Base-by-base conservation (phyloP, 2,888 invertebrate species). In the Camptogramma bilineatum region DNA sequence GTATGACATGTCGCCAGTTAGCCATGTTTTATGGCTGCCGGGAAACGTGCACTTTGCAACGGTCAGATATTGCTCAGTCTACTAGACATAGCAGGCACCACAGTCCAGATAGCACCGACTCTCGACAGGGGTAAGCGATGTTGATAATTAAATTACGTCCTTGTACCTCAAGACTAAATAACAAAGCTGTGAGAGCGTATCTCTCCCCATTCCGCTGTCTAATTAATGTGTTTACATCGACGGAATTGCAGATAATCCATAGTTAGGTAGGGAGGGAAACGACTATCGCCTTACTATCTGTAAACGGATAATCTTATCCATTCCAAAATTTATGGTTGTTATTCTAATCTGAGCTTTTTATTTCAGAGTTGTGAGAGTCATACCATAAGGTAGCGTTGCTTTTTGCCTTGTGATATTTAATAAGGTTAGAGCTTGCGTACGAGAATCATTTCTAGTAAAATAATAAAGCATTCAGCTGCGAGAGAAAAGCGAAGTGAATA, bases 91-190 rank as follows among this genome's bases (percentile, higher is more conserved):
- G 69, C 73, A 67, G 63, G 63, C 66, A 70, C 69, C 70, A 76
- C 75, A 77, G 77, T 74, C 77, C 81, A 77, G 77, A 51, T 18
- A 52, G 44, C 46, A 17, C 72, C 2, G 13, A 73, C 66, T 73
- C 71, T 66, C 77, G 80, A 81, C 73, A 69, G 75, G 77, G 75
- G 79, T 78, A 78, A 79, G 73, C 74, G 73, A 73, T 81, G 81
- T 83, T 79, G 80, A 82, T 85, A 84, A 85, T 85, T 86, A 81
- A 84, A 84, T 84, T 78, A 81, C 69, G 72, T 66, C 68, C 70
- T 68, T 73, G 71, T 73, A 75, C 69, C 68, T 57, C 60, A 65
- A 76, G 70, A 72, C 72, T 71, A 78, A 74, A 80, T 77, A 79
- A 79, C 77, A 79, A 74, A 78, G 74, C 74, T 63, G 54, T 72